Evolutionary conservation across 2,797 vertebrate species (phyloP), one percentile per base, ranked within the genome.

Genomic region (Pampus argenteus): DNA sequence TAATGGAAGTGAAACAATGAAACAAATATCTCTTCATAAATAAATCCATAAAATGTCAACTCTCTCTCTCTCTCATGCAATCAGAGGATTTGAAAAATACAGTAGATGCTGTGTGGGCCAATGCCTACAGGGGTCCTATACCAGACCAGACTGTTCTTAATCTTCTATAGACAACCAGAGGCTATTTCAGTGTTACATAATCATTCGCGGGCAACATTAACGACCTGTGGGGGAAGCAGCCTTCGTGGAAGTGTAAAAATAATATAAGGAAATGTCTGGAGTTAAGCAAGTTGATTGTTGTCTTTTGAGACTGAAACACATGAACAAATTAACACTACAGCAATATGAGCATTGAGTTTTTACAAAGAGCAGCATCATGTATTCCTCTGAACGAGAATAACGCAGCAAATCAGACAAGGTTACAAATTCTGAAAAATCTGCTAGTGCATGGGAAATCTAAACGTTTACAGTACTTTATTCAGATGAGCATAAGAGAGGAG

Each of bases 71-170:
- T 61, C 38, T 70, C 64, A 76, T 66, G 83, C 74, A 66, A 82
- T 61, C 54, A 73, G 69, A 73, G 90, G 84, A 88, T 85, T 88
- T 92, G 70, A 88, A 73, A 79, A 70, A 34, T 70, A 57, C 66
- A 74, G 74, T 36, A 50, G 74, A 69, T 79, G 60, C 64, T 49
- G 63, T 55, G 5, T 56, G 71, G 50, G 61, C 68, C 15, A 13
- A 79, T 75, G 55, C 57, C 58, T 65, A 68, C 83, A 49, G 50
- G 42, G 60, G 31, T 73, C 74, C 66, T 72, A 57, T 78, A 82
- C 60, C 63, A 78, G 83, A 84, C 52, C 74, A 70, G 62, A 65
- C 56, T 89, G 81, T 79, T 86, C 78, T 88, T 91, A 92, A 92
- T 86, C 88, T 89, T 81, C 77, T 79, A 76, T 67, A 87, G 83